These are phyloP conservation scores for Drosophila sp. DNA, from an alignment of 1,140 invertebrate genomes.

Conservation along the genomic window DNA sequence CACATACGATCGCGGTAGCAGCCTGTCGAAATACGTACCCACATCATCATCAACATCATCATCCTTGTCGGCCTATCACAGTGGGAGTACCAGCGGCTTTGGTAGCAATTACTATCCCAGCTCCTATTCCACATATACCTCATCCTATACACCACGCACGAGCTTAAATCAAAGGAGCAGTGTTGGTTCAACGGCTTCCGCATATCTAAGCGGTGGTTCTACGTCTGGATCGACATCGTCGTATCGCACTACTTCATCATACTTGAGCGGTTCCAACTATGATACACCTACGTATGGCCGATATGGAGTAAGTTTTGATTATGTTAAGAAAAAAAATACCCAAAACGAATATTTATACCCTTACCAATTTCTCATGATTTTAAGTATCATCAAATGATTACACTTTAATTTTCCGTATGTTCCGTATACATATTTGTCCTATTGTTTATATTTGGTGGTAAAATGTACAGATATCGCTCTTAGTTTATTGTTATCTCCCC, in stretches of 20 bases:
- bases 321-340: neutral
- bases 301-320: slow-evolving; percentile 78
- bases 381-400: slow-evolving; percentile 18
- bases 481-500: neutral
- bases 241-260: slow-evolving; percentile 68
- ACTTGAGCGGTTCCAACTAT: slow-evolving; percentile 65
- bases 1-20: slow-evolving; percentile 68
- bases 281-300: slow-evolving; percentile 77
- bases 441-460: slow-evolving; percentile 16
- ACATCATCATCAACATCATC: slow-evolving; percentile 46
- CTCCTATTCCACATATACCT: slow-evolving; percentile 52
- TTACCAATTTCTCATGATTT: slow-evolving; percentile 5
- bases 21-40: slow-evolving; percentile 69
- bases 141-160: slow-evolving; percentile 57
- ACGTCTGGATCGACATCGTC: slow-evolving; percentile 41
- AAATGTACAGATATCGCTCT: slow-evolving; percentile 9
- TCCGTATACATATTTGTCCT: neutral
- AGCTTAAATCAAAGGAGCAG: slow-evolving; percentile 53
- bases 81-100: slow-evolving; percentile 38
- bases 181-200: slow-evolving; percentile 50
- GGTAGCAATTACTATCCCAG: slow-evolving; percentile 64
- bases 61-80: slow-evolving; percentile 47
- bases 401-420: slow-evolving; percentile 14
- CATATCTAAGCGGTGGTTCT: slow-evolving; percentile 68
- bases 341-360: neutral